Evolutionary conservation across 2,888 invertebrate species (phyloP).

Genomic region (Charanyca ferruginea): DNA sequence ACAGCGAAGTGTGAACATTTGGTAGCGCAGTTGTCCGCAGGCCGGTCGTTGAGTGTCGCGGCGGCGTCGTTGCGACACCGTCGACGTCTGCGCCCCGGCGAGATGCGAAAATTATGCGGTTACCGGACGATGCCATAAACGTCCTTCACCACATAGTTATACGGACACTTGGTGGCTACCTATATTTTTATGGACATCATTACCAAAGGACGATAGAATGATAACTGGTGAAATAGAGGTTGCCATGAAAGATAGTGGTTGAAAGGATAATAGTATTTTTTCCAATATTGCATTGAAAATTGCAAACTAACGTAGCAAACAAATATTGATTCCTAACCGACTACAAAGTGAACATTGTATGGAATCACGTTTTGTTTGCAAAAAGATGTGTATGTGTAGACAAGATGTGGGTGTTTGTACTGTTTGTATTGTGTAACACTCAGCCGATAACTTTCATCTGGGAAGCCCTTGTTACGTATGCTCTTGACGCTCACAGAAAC

Average conservation of each 20-base stretch:
- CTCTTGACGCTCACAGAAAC: background rate
- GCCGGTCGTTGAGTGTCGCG: conserved; percentile 49
- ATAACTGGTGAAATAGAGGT: conserved; percentile 12
- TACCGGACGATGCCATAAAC: conserved; percentile 71
- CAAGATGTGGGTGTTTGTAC: conserved; percentile 35
- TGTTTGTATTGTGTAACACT: conserved; percentile 44
- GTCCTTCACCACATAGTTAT: conserved; percentile 55
- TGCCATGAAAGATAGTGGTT: background rate
- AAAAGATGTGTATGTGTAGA: conserved; percentile 35
- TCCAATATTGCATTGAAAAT: background rate
- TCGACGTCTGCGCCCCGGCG: conserved; percentile 31
- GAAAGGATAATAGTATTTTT: conserved; percentile 13
- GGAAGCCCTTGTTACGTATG: conserved; percentile 30
- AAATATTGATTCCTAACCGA: conserved; percentile 31
- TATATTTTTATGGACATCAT: conserved; percentile 41
- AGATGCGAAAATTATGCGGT: conserved; percentile 82
- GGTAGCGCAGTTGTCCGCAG: conserved; percentile 55
- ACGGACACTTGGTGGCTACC: conserved; percentile 15
- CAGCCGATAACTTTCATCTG: conserved; percentile 36
- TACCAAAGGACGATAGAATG: conserved; percentile 19
- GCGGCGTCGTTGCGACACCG: conserved; percentile 45
- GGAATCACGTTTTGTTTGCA: conserved; percentile 33
- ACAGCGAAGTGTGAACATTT: conserved; percentile 44
- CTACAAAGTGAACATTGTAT: conserved; percentile 25
- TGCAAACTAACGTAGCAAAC: conserved; percentile 1